Conservation (phyloP, 37 sponge, comb jelly and placozoan genomes). For the Beroe ovata region DNA sequence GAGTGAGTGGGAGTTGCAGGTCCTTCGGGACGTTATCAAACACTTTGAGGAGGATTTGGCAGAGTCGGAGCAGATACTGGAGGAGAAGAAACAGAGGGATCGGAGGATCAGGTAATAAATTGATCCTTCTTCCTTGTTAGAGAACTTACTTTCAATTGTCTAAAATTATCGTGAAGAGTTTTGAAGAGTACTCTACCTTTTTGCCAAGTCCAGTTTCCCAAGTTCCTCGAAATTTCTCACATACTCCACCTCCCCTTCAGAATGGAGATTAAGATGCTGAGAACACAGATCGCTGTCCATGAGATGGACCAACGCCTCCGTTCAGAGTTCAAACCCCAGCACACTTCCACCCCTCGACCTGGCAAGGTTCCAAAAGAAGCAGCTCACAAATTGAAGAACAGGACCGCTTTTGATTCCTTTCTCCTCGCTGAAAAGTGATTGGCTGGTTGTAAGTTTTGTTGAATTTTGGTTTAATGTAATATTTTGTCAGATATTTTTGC, state of each 20-base stretch:
- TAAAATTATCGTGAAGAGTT: no score
- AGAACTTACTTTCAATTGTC: no score
- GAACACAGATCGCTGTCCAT: conserved; percentile 50
- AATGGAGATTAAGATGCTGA: conserved; percentile 65
- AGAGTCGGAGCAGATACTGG: neutral
- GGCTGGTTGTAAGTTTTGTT: no score
- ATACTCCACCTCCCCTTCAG: no score
- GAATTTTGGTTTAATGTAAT: no score
- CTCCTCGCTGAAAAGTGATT: neutral
- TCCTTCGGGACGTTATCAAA: conserved; percentile 1
- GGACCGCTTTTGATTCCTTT: neutral
- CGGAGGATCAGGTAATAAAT: conserved; percentile 23
- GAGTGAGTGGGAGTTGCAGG: conserved; percentile 37
- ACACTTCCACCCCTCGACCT: conserved; percentile 41
- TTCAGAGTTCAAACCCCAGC: neutral
- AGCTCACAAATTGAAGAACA: neutral
- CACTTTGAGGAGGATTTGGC: conserved; percentile 51
- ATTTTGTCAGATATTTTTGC: no score
- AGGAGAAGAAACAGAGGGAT: conserved; percentile 43
- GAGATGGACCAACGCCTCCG: neutral
- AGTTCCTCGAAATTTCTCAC: no score
- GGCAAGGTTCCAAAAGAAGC: neutral
- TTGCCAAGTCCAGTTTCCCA: no score
- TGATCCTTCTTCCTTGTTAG: no score
- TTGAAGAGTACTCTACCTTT: no score